Base-by-base conservation (phyloP, 2,797 vertebrate species). In the Poecilia velifera region DNA sequence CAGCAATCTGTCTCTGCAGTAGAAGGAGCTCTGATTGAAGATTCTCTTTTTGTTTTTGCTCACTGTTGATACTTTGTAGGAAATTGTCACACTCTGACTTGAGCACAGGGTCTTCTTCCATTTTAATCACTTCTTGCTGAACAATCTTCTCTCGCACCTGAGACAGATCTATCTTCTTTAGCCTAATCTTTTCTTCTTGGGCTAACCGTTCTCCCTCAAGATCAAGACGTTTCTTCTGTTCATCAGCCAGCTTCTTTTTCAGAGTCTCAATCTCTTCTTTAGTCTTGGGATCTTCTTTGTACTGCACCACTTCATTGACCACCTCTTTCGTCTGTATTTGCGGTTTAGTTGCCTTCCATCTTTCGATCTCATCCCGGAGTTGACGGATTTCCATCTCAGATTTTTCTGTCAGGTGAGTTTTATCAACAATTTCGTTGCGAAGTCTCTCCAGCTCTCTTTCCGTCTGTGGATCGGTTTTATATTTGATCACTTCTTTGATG, bases 401-500 rank as follows among this genome's bases (percentile, higher is more conserved):
- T 85, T 97, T 97, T 86, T 99, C 97, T 0, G 96, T 98, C 66
- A 96, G 93, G 88, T 97, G 96, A 1, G 97, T 98, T 93, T 97
- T 97, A 82, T 98, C 97, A 14, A 99, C 96, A 7, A 99, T 98
- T 87, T 99, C 97, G 62, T 98, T 96, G 39, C 98, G 92, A 73
- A 99, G 98, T 79, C 92, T 93, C 89, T 98, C 97, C n/a, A 99
- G 94, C 90, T 99, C 98, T 79, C 95, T 92, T 91, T 99, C 97
- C 0, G 97, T 97, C 90, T 98, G 96, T 0, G 98, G 98, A 89
- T 99, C 98, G 0, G 94, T 98, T 84, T 97, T 99, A 89, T 99
- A 99, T 86, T 97, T 98, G 81, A 99, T 98, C 34, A 99, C 98
- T 90, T 99, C 98, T 88, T 99, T 99, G 62, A 98, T 98, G 43